Conservation (phyloP, 1,140 invertebrate species). For the Bombus polaris region DNA sequence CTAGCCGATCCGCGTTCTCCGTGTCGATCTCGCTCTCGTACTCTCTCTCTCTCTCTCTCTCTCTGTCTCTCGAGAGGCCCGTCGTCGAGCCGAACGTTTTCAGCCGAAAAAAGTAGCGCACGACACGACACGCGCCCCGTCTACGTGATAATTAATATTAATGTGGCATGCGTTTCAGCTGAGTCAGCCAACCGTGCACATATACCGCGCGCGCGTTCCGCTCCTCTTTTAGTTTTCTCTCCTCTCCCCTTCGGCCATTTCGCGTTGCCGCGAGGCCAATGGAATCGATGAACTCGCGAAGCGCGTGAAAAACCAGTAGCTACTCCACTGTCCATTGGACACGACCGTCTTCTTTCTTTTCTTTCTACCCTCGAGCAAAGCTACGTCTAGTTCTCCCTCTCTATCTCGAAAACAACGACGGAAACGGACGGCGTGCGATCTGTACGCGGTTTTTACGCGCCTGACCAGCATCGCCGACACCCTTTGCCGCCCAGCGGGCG, state of each 20-base stretch:
- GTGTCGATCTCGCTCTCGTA: too few relatives aligned
- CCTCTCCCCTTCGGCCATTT: not conserved
- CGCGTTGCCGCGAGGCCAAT: conserved; percentile 14
- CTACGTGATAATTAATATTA: conserved; percentile 71
- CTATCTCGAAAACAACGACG: not conserved
- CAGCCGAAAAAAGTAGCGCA: conserved; percentile 27
- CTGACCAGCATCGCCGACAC: not conserved
- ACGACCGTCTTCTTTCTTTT: not conserved
- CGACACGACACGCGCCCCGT: conserved; percentile 25
- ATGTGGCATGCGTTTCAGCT: conserved; percentile 68
- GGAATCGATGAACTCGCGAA: conserved; percentile 68
- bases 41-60: too few relatives aligned
- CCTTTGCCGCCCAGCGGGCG: not conserved
- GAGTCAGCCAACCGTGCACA: conserved; percentile 51
- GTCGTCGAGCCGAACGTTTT: conserved; percentile 34
- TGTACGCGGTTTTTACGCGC: conserved; percentile 27
- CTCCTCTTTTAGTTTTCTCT: conserved; percentile 1
- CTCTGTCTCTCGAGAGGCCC: not conserved
- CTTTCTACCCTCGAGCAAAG: not conserved
- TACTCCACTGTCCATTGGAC: not conserved
- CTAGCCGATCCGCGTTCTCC: not conserved
- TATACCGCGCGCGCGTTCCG: not conserved
- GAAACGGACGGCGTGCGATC: not conserved
- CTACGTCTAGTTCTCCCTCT: too few relatives aligned
- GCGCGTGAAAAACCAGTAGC: conserved; percentile 62